phyloP scores from a whole-genome alignment of 1,140 invertebrate species.

The Anoplolepis gracilipes region DNA sequence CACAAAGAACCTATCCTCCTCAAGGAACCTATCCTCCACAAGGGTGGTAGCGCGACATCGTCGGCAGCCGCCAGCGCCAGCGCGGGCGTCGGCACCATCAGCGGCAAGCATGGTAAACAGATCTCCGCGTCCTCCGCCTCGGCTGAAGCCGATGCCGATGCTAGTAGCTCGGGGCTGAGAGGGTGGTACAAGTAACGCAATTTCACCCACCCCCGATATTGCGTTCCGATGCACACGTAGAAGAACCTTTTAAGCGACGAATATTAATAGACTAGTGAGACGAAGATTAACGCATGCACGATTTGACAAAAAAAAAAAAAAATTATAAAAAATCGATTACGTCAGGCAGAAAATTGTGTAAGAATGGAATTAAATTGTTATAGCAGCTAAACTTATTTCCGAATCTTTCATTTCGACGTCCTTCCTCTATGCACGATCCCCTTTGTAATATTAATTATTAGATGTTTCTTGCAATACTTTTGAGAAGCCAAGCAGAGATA shows the following conservation, averaged over 20 bases:
- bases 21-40: background rate
- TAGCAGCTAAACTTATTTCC: slow-evolving; percentile 11
- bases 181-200: background rate
- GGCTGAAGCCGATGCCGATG: background rate
- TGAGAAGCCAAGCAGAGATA: background rate
- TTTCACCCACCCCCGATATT: background rate
- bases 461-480: background rate
- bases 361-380: slow-evolving; percentile 31
- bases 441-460: background rate
- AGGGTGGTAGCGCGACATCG: background rate
- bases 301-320: background rate
- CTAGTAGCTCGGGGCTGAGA: background rate
- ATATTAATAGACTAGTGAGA: background rate
- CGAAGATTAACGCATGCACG: background rate
- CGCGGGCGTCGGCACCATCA: background rate
- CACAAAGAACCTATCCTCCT: too few relatives aligned
- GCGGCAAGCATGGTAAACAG: background rate
- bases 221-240: background rate
- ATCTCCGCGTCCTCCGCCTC: background rate
- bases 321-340: slow-evolving; percentile 6
- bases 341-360: background rate
- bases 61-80: background rate
- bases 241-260: background rate
- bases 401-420: background rate
- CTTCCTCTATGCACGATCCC: background rate